Percentiles rank a stretch among this genome's conserved stretches.
These are phyloP conservation scores for Ammodytes marinus DNA, from an alignment of 2,113 vertebrate species.

Conservation along the genomic window DNA sequence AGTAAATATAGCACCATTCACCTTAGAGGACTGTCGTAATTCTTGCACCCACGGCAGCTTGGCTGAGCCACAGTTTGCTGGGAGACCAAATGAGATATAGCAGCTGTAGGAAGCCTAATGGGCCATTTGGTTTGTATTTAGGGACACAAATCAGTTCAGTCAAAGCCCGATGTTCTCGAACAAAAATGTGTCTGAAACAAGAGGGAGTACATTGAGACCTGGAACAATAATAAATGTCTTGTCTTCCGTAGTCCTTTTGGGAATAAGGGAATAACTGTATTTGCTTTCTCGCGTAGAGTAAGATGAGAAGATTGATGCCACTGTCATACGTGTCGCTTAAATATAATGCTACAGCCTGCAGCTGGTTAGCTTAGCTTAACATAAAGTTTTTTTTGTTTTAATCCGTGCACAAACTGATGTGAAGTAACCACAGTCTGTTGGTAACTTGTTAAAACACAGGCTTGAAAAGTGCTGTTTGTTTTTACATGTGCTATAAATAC, in stretches of 20 bases:
- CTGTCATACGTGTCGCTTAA: background rate
- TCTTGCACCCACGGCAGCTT: constrained; percentile 30
- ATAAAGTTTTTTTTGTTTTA: too few relatives aligned
- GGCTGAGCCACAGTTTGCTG: constrained; percentile 18
- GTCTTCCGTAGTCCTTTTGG: constrained; percentile 1
- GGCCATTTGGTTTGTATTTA: constrained; percentile 55
- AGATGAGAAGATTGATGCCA: background rate
- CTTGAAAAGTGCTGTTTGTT: background rate
- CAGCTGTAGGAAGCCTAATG: constrained; percentile 26
- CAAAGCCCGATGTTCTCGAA: constrained; percentile 12
- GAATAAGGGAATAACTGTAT: background rate
- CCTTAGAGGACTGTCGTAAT: constrained; percentile 41
- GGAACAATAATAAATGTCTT: background rate
- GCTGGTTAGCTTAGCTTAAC: background rate
- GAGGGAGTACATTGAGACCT: background rate
- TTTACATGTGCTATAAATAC: too few relatives aligned
- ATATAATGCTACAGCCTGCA: background rate
- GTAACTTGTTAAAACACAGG: background rate
- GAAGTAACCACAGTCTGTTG: too few relatives aligned
- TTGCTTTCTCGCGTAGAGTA: background rate
- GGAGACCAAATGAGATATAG: constrained; percentile 40
- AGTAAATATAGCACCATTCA: constrained; percentile 55
- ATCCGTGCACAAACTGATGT: too few relatives aligned
- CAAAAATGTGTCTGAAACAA: constrained; percentile 50
- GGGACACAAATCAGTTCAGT: constrained; percentile 26